These are phyloP conservation scores for Macropis europaea DNA, from an alignment of 2,888 invertebrate genomes.

Conservation along the genomic window DNA sequence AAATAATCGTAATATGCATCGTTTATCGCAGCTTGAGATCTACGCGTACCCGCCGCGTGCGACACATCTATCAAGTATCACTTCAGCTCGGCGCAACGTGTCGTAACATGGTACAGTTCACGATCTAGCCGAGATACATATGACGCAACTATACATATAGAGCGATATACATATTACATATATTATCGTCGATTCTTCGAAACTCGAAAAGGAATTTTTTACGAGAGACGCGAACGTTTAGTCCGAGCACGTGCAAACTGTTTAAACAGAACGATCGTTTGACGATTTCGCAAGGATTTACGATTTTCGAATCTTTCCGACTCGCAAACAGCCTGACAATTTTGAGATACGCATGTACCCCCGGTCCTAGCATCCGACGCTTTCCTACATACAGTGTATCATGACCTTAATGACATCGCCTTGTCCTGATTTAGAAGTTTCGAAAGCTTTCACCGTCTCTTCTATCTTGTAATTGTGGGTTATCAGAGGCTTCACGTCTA, in stretches of 20 bases:
- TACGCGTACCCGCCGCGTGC: background rate
- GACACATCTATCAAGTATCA: background rate
- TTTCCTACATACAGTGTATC: conserved; percentile 84
- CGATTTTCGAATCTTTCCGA: background rate
- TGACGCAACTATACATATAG: too few relatives aligned
- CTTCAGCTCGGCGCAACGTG: too few relatives aligned
- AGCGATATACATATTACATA: too few relatives aligned
- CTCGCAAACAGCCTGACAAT: too few relatives aligned
- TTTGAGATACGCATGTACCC: too few relatives aligned
- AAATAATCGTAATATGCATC: background rate
- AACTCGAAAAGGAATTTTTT: too few relatives aligned
- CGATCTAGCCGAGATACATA: too few relatives aligned
- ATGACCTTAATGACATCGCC: conserved; percentile 93
- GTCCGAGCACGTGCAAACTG: too few relatives aligned
- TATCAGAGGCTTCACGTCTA: conserved; percentile 90
- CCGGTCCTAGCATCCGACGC: background rate
- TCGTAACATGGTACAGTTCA: too few relatives aligned
- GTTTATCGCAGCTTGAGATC: background rate
- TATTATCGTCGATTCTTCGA: too few relatives aligned
- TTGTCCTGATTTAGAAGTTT: conserved; percentile 87
- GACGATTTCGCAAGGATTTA: background rate
- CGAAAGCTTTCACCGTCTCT: conserved; percentile 90
- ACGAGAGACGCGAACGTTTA: too few relatives aligned
- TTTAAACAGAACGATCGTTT: too few relatives aligned
- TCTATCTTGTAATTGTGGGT: conserved; percentile 91